These are phyloP conservation scores for Molossus alvarezi DNA, from an alignment of 2,797 vertebrate genomes.

Conservation along the genomic window DNA sequence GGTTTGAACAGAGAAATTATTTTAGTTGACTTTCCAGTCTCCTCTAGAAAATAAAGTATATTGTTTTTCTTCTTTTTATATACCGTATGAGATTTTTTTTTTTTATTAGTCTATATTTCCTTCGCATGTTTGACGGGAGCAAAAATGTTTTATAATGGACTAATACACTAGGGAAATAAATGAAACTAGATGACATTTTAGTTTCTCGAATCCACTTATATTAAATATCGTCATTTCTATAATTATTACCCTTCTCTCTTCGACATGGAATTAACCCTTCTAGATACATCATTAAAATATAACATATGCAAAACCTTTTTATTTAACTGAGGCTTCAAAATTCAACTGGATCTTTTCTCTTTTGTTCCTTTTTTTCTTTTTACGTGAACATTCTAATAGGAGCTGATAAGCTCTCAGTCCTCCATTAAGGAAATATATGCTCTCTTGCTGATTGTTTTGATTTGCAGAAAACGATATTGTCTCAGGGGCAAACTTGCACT, in stretches of 20 bases:
- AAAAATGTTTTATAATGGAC: constrained; percentile 79
- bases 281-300: constrained; percentile 80
- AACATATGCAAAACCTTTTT: constrained; percentile 69
- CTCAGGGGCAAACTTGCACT: background rate
- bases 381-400: background rate
- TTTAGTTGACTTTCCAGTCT: constrained; percentile 42
- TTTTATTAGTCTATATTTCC: constrained; percentile 65
- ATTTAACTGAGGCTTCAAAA: constrained; percentile 65
- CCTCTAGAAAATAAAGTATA: constrained; percentile 49
- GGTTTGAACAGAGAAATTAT: constrained; percentile 73
- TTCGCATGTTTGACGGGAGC: constrained; percentile 69
- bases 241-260: constrained; percentile 79
- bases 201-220: constrained; percentile 81
- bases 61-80: constrained; percentile 63
- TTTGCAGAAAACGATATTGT: constrained; percentile 40
- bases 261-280: constrained; percentile 82
- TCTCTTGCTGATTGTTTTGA: constrained; percentile 43
- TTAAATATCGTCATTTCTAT: constrained; percentile 82
- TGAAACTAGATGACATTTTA: constrained; percentile 82
- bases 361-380: background rate
- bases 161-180: constrained; percentile 78
- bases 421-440: constrained; percentile 42
- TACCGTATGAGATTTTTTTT: background rate
- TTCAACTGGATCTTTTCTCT: background rate
- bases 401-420: constrained; percentile 13